These are phyloP conservation scores for Rutilus rutilus DNA, from an alignment of 2,113 vertebrate genomes.

Conservation along the genomic window DNA sequence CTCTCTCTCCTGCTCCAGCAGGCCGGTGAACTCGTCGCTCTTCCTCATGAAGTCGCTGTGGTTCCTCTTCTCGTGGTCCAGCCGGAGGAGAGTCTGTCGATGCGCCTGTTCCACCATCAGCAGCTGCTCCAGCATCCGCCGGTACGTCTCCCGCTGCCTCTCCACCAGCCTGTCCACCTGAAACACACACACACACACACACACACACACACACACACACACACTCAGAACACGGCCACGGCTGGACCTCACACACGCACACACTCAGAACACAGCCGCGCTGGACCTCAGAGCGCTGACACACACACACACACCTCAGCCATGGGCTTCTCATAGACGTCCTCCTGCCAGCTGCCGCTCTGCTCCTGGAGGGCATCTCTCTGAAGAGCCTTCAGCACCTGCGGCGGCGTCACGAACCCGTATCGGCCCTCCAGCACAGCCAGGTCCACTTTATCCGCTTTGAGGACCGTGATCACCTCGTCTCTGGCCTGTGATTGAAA, in stretches of 20 bases:
- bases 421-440: conserved; percentile 94
- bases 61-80: conserved; percentile 93
- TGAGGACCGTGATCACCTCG: conserved; percentile 95
- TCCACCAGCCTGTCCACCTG: conserved; percentile 93
- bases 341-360: conserved; percentile 80
- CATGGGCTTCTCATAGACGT: conserved; percentile 95
- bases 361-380: conserved; percentile 90
- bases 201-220: no score
- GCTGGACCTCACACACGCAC: no score
- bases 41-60: conserved; percentile 92
- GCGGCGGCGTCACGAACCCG: conserved; percentile 91
- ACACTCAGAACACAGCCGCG: no score
- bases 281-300: no score
- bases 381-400: conserved; percentile 92
- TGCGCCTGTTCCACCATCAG: conserved; percentile 91
- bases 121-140: conserved; percentile 91
- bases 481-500: conserved; percentile 84
- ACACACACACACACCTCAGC: neutral
- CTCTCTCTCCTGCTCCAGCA: conserved; percentile 93
- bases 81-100: conserved; percentile 83
- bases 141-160: conserved; percentile 90
- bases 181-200: no score
- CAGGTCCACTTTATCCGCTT: conserved; percentile 94
- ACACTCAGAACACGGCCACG: no score
- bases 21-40: conserved; percentile 91